Conservation (phyloP, 92 coral and sea anemone genomes). For the Parazoanthus swiftii region DNA sequence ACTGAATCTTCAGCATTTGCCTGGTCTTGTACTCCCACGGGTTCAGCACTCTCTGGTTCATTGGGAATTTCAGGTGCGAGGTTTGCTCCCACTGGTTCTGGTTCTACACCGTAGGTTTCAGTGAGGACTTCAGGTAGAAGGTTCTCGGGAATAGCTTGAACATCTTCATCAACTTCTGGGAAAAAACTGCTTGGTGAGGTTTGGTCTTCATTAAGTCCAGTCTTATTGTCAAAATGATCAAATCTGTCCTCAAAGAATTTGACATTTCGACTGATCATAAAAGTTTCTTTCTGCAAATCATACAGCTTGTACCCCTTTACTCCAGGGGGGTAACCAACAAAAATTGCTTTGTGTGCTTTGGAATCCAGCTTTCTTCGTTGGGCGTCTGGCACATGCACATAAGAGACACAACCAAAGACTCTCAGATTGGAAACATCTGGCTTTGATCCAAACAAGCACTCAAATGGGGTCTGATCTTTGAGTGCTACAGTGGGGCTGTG, state of each 20-base stretch:
- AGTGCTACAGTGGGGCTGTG: conserved; percentile 54
- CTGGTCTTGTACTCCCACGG: conserved; percentile 54
- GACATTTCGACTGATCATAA: conserved; percentile 53
- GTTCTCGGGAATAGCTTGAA: conserved; percentile 25
- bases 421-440: conserved; percentile 60
- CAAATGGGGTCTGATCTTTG: conserved; percentile 59
- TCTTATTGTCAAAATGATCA: conserved; percentile 41
- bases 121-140: conserved; percentile 29
- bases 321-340: conserved; percentile 57
- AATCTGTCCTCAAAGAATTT: conserved; percentile 51
- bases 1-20: conserved; percentile 35
- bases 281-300: conserved; percentile 45
- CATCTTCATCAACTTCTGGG: conserved; percentile 46
- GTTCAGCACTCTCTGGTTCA: conserved; percentile 45
- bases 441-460: conserved; percentile 48
- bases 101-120: neutral
- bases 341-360: conserved; percentile 53
- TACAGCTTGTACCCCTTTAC: conserved; percentile 64
- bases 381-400: conserved; percentile 57
- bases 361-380: conserved; percentile 56
- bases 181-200: conserved; percentile 21
- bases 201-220: conserved; percentile 18
- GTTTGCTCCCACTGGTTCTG: conserved; percentile 21
- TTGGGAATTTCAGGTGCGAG: neutral
- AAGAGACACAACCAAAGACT: conserved; percentile 64